These are phyloP conservation scores for Accipiter virgatus DNA, from an alignment of 2,113 vertebrate genomes.

Conservation along the genomic window DNA sequence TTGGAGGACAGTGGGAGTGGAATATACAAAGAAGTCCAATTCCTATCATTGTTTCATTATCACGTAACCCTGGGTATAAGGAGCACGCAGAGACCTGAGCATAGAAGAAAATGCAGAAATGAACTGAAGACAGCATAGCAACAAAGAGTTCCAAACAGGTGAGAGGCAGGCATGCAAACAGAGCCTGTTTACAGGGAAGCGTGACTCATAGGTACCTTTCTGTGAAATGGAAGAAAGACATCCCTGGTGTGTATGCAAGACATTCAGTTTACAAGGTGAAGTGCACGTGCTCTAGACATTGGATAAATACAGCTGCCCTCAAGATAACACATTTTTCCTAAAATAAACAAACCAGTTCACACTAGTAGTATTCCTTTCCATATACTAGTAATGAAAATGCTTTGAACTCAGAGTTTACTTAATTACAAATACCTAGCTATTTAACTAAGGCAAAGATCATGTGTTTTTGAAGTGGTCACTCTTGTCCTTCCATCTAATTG, in stretches of 20 bases:
- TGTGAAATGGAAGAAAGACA: background rate
- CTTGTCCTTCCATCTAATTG: background rate
- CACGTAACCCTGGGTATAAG: rapidly evolving
- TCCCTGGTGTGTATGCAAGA: background rate
- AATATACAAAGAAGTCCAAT: background rate
- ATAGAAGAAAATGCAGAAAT: background rate
- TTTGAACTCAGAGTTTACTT: background rate
- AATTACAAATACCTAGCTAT: background rate
- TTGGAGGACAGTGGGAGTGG: background rate
- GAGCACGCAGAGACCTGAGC: background rate
- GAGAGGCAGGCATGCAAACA: background rate
- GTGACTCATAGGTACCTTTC: background rate
- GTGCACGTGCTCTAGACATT: rapidly evolving
- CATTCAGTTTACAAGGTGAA: background rate
- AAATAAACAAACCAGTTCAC: background rate
- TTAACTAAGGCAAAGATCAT: background rate
- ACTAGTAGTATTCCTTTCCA: background rate
- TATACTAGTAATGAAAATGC: background rate
- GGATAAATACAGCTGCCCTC: background rate
- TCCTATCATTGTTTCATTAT: background rate
- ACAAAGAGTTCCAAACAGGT: background rate
- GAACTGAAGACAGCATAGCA: background rate
- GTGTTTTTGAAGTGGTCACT: background rate
- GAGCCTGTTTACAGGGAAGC: background rate
- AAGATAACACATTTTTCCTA: background rate